These are phyloP conservation scores for Poecilia velifera DNA, from an alignment of 2,797 vertebrate species.

Conservation along the genomic window DNA sequence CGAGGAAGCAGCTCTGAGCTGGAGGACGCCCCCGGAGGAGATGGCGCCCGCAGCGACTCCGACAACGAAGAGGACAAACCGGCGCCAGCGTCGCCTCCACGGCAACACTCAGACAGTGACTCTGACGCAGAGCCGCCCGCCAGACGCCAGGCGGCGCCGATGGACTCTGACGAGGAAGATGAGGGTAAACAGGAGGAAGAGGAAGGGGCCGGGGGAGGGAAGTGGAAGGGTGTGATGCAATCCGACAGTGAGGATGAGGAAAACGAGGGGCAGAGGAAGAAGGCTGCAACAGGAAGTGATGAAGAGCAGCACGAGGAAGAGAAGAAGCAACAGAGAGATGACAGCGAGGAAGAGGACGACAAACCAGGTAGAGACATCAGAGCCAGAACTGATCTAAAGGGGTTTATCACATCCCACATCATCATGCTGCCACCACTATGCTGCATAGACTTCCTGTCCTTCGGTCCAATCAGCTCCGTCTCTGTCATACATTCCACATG, in stretches of 20 bases:
- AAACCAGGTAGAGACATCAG: conserved; percentile 75
- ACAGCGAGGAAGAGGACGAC: conserved; percentile 87
- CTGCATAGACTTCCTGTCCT: neutral
- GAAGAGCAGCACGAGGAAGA: conserved; percentile 73
- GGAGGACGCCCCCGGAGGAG: conserved; percentile 53
- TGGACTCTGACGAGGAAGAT: conserved; percentile 82
- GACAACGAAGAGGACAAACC: conserved; percentile 12
- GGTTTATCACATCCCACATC: neutral
- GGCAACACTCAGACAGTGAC: conserved; percentile 23
- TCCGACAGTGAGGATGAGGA: conserved; percentile 85
- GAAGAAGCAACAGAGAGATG: conserved; percentile 64
- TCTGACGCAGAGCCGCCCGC: conserved; percentile 33
- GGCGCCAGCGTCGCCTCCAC: neutral
- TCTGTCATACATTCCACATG: neutral
- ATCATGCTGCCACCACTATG: neutral
- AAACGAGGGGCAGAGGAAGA: conserved; percentile 62
- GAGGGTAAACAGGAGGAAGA: conserved; percentile 62
- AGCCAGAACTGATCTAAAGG: neutral
- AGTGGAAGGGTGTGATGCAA: conserved; percentile 83
- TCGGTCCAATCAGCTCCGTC: neutral
- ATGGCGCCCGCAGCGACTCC: conserved; percentile 44
- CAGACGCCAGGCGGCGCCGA: conserved; percentile 70
- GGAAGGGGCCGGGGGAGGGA: conserved; percentile 17
- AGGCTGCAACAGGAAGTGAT: conserved; percentile 79
- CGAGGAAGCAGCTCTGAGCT: conserved; percentile 44